Conservation (phyloP, 2,888 invertebrate species). For the Drosophila lacicola region DNA sequence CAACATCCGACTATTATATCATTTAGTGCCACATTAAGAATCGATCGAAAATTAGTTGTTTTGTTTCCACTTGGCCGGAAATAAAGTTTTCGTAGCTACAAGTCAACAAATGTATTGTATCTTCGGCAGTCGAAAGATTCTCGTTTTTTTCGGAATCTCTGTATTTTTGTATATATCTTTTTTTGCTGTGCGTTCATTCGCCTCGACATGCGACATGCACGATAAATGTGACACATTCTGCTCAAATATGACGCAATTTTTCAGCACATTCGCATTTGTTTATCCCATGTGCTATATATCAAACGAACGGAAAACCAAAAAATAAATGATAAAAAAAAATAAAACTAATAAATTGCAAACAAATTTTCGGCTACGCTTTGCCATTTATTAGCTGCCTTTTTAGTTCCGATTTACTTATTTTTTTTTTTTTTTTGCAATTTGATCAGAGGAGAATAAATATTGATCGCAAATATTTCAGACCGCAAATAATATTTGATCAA, state of each 20-base stretch:
- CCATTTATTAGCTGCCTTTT: constrained; percentile 19
- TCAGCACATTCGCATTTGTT: constrained; percentile 39
- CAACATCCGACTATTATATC: too few relatives aligned
- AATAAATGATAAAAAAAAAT: not conserved
- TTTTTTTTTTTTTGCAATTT: not conserved
- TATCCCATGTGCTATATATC: constrained; percentile 39
- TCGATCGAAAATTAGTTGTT: too few relatives aligned
- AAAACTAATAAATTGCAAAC: constrained; percentile 9
- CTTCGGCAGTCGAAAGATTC: not conserved
- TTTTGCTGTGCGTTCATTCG: constrained; percentile 38
- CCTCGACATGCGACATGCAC: constrained; percentile 33
- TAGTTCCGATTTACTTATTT: constrained; percentile 1
- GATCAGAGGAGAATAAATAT: not conserved
- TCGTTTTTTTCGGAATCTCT: not conserved
- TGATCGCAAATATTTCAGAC: constrained; percentile 2
- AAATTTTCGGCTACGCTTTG: constrained; percentile 14
- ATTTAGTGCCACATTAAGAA: too few relatives aligned
- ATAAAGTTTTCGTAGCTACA: too few relatives aligned
- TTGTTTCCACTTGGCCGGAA: too few relatives aligned
- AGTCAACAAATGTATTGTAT: not conserved
- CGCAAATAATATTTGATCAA: constrained; percentile 19
- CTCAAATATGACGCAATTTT: constrained; percentile 68
- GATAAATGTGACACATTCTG: constrained; percentile 65
- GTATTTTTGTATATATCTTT: not conserved
- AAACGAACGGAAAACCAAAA: constrained; percentile 29